phyloP scores from a whole-genome alignment of 2,797 vertebrate species.

The Rachycentron canadum region DNA sequence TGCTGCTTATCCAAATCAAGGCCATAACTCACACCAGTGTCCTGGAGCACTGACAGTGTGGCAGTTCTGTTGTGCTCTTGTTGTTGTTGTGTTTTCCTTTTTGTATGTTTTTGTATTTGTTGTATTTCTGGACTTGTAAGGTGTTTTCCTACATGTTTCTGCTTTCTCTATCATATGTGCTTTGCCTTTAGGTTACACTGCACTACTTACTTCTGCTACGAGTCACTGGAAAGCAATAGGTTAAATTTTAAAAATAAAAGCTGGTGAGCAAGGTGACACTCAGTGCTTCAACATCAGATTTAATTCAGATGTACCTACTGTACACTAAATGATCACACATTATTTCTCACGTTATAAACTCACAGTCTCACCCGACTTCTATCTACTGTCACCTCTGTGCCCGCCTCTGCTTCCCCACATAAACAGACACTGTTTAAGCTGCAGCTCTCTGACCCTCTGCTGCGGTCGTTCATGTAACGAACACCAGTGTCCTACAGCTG shows the following conservation, averaged over 20 bases:
- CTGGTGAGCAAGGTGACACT: not conserved
- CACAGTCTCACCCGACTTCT: conserved; percentile 42
- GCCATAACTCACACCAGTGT: not conserved
- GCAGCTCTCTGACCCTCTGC: conserved; percentile 65
- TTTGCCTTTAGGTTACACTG: not conserved
- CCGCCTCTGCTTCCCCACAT: conserved; percentile 44
- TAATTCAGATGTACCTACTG: conserved; percentile 6
- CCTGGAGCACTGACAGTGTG: not conserved
- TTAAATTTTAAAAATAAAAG: conserved; percentile 7
- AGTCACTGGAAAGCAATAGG: not conserved
- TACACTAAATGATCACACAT: conserved; percentile 11
- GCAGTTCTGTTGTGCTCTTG: not conserved
- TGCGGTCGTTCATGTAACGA: conserved; percentile 73
- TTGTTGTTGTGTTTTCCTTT: too few relatives aligned
- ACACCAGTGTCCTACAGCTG: conserved; percentile 83
- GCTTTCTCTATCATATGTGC: not conserved
- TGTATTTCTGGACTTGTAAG: not conserved
- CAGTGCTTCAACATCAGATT: not conserved
- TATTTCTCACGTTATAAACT: conserved; percentile 16
- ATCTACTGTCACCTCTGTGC: conserved; percentile 37
- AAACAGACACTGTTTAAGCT: conserved; percentile 68
- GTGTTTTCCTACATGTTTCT: not conserved
- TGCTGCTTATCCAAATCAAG: not conserved
- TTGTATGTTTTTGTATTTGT: not conserved
- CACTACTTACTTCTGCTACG: not conserved